A percentile compares a stretch with the other conserved stretches of the same genome.
These are phyloP conservation scores for Psittacula echo DNA, from an alignment of 2,797 vertebrate genomes.

Conservation along the genomic window DNA sequence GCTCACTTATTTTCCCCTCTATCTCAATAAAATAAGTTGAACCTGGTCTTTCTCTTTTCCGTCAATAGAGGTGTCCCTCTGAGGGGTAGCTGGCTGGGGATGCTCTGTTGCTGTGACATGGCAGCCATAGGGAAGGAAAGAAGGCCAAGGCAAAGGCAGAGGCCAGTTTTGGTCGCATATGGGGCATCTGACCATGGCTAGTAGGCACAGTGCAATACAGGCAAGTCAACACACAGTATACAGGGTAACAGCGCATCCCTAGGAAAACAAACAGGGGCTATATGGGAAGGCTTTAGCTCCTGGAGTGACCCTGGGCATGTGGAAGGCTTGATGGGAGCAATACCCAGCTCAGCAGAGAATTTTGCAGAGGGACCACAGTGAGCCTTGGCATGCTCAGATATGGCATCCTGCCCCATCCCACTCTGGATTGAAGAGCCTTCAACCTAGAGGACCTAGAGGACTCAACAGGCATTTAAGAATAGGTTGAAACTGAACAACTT, in stretches of 20 bases:
- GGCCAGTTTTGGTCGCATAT: neutral
- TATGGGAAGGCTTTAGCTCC: neutral
- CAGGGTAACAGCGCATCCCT: neutral
- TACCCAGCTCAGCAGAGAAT: neutral
- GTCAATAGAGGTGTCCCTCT: neutral
- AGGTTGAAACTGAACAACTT: neutral
- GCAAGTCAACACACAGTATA: neutral
- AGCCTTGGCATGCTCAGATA: neutral
- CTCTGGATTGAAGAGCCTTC: neutral
- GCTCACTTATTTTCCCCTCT: neutral
- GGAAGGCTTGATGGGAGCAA: neutral
- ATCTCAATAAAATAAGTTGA: neutral
- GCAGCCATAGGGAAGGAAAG: neutral
- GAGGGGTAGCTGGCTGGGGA: neutral
- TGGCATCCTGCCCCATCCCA: neutral
- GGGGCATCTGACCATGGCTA: neutral
- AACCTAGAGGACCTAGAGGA: neutral
- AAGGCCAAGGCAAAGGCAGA: neutral
- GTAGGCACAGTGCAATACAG: neutral
- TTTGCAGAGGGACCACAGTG: neutral
- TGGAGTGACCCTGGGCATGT: neutral
- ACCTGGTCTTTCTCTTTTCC: neutral
- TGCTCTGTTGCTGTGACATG: neutral
- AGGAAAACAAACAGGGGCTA: neutral
- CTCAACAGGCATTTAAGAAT: neutral